A percentile compares a stretch with the other conserved stretches of the same genome.
phyloP scores from a whole-genome alignment of 2,888 invertebrate species.

The Catonia carolina region DNA sequence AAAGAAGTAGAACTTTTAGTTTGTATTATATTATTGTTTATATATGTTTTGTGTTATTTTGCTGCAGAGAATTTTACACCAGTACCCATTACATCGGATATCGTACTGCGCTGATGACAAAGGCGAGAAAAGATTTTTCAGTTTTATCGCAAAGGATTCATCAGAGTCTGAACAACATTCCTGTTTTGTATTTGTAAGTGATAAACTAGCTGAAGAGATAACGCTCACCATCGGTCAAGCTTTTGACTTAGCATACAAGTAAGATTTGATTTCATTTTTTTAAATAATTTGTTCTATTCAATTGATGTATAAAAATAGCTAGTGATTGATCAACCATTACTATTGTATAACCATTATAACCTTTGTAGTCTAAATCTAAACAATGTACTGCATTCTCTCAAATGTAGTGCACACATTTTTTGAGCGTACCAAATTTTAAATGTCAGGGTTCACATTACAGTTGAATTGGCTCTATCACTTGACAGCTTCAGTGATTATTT shows the following conservation, averaged over 20 bases:
- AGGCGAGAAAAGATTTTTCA: constrained; percentile 94
- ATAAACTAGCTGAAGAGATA: constrained; percentile 95
- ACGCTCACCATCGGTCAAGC: constrained; percentile 97
- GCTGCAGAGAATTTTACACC: constrained; percentile 68
- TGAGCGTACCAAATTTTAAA: too few relatives aligned
- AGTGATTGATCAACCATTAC: too few relatives aligned
- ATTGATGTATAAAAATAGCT: neutral
- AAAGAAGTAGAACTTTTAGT: too few relatives aligned
- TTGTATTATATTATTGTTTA: neutral
- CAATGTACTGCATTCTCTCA: too few relatives aligned
- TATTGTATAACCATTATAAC: too few relatives aligned
- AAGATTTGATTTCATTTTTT: constrained; percentile 27
- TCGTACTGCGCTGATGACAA: constrained; percentile 99
- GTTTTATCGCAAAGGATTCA: constrained; percentile 82
- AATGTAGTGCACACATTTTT: too few relatives aligned
- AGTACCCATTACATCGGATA: constrained; percentile 94
- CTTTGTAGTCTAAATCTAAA: too few relatives aligned
- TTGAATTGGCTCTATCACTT: too few relatives aligned
- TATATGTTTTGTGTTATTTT: neutral
- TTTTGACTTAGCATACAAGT: constrained; percentile 93
- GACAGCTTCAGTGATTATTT: too few relatives aligned
- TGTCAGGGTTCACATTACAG: too few relatives aligned
- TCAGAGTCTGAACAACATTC: constrained; percentile 71
- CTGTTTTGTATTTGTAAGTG: constrained; percentile 96
- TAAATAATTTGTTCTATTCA: constrained; percentile 3